These are phyloP conservation scores for Hybognathus amarus DNA, from an alignment of 2,797 vertebrate genomes.

Conservation along the genomic window DNA sequence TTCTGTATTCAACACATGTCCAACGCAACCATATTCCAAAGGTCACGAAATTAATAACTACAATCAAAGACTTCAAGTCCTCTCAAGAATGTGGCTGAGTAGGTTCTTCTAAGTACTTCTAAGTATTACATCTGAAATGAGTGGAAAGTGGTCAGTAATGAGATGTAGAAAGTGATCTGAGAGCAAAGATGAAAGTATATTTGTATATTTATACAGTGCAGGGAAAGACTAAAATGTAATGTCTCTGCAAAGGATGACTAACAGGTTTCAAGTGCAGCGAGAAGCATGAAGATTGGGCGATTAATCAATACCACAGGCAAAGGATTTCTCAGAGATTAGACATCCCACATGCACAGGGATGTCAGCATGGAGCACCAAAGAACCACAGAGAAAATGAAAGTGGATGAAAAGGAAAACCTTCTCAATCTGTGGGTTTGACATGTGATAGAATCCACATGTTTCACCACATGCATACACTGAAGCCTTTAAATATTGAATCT, in stretches of 20 bases:
- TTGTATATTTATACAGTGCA: conserved; percentile 33
- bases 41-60: conserved; percentile 21
- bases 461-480: neutral
- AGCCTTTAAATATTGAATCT: conserved; percentile 3
- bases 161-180: conserved; percentile 30
- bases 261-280: conserved; percentile 30
- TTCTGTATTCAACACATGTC: conserved; percentile 8
- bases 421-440: conserved; percentile 17
- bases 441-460: neutral
- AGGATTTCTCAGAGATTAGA: conserved; percentile 23
- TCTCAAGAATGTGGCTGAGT: conserved; percentile 33
- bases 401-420: conserved; percentile 13
- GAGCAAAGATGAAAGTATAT: conserved; percentile 28
- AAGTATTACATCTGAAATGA: conserved; percentile 15
- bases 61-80: conserved; percentile 27
- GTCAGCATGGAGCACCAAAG: neutral
- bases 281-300: conserved; percentile 22
- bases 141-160: conserved; percentile 1
- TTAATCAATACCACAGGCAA: conserved; percentile 36
- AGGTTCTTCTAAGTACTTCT: neutral
- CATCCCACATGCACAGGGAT: conserved; percentile 14
- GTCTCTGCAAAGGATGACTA: conserved; percentile 30
- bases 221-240: conserved; percentile 8
- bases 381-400: conserved; percentile 5
- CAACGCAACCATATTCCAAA: neutral